Evolutionary conservation across 1,140 invertebrate species (phyloP).

Genomic region (Daktulosphaira vitifoliae): DNA sequence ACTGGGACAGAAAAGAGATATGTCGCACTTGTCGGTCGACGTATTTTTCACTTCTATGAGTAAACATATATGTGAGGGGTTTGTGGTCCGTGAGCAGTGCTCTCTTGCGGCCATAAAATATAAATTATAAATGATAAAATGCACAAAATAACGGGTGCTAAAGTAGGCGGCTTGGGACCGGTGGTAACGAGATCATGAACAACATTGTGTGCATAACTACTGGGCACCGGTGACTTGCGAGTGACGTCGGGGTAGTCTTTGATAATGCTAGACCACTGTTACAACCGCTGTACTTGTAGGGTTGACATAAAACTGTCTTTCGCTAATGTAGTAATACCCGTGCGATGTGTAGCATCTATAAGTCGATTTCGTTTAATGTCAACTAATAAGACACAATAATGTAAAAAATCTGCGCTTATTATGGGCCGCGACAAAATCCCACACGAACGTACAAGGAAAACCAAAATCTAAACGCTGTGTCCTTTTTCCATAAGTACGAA

Average conservation of each 20-base stretch:
- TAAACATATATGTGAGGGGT: too few species aligned
- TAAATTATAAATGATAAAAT: too few species aligned
- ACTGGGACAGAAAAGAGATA: conserved; percentile 43
- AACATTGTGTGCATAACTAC: not conserved
- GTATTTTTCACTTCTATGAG: too few species aligned
- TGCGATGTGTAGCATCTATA: too few species aligned
- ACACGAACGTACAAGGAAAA: not conserved
- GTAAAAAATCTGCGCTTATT: not conserved
- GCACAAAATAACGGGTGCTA: too few species aligned
- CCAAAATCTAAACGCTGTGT: not conserved
- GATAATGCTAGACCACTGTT: not conserved
- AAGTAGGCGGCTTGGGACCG: not conserved
- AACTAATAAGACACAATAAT: not conserved
- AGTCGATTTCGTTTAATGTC: not conserved
- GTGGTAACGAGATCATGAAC: not conserved
- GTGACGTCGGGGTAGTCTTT: not conserved
- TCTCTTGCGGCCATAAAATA: too few species aligned
- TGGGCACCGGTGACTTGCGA: too few species aligned
- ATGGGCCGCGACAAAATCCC: not conserved
- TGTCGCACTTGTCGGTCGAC: not conserved
- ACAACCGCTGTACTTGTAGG: not conserved
- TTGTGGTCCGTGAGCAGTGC: too few species aligned
- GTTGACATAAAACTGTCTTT: not conserved
- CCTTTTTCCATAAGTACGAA: not conserved
- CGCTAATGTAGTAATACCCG: not conserved